Conservation (phyloP, 2,888 invertebrate species). For the Eilema sororculum region DNA sequence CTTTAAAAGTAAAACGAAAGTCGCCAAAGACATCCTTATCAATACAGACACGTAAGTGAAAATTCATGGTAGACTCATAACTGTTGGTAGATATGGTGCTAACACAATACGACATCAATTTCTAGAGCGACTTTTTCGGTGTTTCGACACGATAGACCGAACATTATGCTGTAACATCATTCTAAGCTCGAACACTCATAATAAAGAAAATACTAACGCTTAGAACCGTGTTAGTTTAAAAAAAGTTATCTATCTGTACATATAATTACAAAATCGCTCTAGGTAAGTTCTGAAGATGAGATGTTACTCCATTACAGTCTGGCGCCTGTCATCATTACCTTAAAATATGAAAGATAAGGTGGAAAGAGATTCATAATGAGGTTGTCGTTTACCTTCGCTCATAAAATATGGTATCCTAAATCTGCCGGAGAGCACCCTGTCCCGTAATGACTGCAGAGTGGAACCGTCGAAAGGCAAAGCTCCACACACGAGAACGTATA, state of each 20-base stretch:
- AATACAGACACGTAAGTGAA: constrained; percentile 30
- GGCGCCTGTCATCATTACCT: constrained; percentile 10
- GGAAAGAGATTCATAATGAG: constrained; percentile 35
- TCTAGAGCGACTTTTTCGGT: constrained; percentile 43
- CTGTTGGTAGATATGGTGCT: constrained; percentile 28
- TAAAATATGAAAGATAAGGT: constrained; percentile 29
- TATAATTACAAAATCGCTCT: too few relatives aligned
- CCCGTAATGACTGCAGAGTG: constrained; percentile 95
- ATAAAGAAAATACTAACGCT: not conserved
- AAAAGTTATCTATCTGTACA: too few relatives aligned
- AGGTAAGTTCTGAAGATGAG: too few relatives aligned
- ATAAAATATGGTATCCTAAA: constrained; percentile 99
- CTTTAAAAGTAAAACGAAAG: constrained; percentile 36
- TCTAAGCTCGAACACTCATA: too few relatives aligned
- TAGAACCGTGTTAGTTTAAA: too few relatives aligned
- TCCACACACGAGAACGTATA: constrained; percentile 98
- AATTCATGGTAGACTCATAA: constrained; percentile 21
- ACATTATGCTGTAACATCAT: too few relatives aligned
- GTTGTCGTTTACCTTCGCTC: constrained; percentile 93
- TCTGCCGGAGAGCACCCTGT: constrained; percentile 96
- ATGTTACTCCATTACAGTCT: not conserved
- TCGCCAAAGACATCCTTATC: constrained; percentile 25
- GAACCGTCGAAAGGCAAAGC: constrained; percentile 98
- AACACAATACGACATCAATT: constrained; percentile 46
- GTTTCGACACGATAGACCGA: constrained; percentile 32